Conservation (phyloP, 2,797 vertebrate species). For the Periophthalmus magnuspinnatus region DNA sequence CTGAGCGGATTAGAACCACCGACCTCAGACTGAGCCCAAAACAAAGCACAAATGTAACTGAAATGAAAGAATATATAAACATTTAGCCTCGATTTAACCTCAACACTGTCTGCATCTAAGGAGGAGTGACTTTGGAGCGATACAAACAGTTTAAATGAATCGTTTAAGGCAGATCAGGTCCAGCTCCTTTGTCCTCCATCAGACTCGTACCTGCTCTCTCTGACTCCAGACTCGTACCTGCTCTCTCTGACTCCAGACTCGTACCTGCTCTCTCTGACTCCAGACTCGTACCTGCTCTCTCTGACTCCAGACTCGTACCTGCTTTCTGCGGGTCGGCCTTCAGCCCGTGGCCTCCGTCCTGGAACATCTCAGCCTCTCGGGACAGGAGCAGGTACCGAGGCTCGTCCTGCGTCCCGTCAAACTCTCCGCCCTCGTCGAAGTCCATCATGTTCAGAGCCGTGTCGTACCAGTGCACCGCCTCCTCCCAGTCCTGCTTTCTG, state of each 20-base stretch:
- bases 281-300: conserved; percentile 86
- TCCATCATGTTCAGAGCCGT: conserved; percentile 87
- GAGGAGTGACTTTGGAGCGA: too few species aligned
- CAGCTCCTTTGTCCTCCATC: too few species aligned
- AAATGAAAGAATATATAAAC: too few species aligned
- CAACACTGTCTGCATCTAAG: too few species aligned
- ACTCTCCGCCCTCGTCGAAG: conserved; percentile 93
- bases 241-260: too few species aligned
- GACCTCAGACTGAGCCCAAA: too few species aligned
- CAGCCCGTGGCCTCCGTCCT: conserved; percentile 80
- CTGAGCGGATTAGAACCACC: too few species aligned
- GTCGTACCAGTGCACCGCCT: conserved; percentile 88
- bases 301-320: too few species aligned
- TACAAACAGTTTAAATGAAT: too few species aligned
- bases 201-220: conserved; percentile 86
- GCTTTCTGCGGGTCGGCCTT: conserved; percentile 85
- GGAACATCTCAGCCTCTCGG: conserved; percentile 88
- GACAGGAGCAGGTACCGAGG: conserved; percentile 88
- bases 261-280: conserved; percentile 90
- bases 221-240: conserved; percentile 86
- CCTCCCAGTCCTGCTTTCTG: conserved; percentile 86
- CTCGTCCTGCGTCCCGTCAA: conserved; percentile 90
- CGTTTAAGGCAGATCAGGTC: too few species aligned
- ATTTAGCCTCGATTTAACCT: too few species aligned
- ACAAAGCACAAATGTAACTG: too few species aligned